These are phyloP conservation scores for Morphnarchus princeps DNA, from an alignment of 2,113 vertebrate species.

Conservation along the genomic window DNA sequence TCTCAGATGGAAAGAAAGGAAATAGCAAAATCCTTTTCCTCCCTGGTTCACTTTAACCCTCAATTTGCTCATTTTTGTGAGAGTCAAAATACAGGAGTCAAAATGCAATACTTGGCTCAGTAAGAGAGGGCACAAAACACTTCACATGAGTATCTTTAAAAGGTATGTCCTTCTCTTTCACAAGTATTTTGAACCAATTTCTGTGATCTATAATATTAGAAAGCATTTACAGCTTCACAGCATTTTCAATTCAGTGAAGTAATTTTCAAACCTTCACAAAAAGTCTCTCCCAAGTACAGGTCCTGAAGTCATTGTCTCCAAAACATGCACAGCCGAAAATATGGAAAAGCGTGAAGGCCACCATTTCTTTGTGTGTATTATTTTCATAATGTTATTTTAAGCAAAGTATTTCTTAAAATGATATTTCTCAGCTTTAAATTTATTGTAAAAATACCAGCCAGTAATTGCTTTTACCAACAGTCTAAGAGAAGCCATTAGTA, in stretches of 20 bases:
- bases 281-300: background rate
- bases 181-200: background rate
- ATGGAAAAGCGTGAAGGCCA: rapidly evolving
- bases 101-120: background rate
- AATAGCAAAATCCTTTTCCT: background rate
- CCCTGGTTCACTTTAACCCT: background rate
- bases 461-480: constrained; percentile 28
- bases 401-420: constrained; percentile 13
- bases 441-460: constrained; percentile 12
- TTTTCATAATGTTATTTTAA: background rate
- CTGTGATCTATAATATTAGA: background rate
- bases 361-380: background rate
- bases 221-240: background rate
- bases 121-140: background rate
- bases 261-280: background rate
- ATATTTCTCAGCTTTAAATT: background rate
- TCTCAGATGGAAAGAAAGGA: background rate
- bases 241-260: background rate
- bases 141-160: background rate
- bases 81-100: background rate
- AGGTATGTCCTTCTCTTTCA: background rate
- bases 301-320: background rate
- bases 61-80: background rate
- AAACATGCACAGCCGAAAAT: rapidly evolving
- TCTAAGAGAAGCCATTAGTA: background rate